These are phyloP conservation scores for Gymnodraco acuticeps DNA, from an alignment of 2,797 vertebrate species.

Conservation along the genomic window DNA sequence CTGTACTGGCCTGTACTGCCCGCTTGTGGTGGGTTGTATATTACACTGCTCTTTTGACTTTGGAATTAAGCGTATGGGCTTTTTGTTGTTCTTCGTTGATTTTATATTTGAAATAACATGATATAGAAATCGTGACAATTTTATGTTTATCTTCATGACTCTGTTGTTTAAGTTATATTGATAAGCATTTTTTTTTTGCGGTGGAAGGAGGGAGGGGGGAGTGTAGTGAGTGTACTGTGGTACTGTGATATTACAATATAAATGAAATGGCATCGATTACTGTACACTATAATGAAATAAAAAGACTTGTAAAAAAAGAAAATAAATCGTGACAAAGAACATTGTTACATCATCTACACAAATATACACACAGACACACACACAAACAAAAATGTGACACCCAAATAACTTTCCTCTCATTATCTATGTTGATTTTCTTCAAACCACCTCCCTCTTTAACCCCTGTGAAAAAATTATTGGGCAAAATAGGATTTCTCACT, in stretches of 20 bases:
- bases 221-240: too few species aligned
- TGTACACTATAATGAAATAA: too few species aligned
- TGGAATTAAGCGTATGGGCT: background rate
- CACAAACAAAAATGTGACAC: slow-evolving; percentile 44
- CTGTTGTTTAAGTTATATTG: too few species aligned
- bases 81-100: background rate
- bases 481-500: slow-evolving; percentile 59
- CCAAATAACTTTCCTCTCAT: slow-evolving; percentile 45
- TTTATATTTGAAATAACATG: too few species aligned
- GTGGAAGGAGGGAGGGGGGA: too few species aligned
- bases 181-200: too few species aligned
- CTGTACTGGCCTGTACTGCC: slow-evolving; percentile 20
- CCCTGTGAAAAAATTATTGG: slow-evolving; percentile 44
- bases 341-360: background rate
- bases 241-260: too few species aligned
- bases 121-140: background rate
- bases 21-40: slow-evolving; percentile 15
- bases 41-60: slow-evolving; percentile 10
- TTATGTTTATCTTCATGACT: too few species aligned
- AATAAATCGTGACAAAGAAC: background rate
- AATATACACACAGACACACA: slow-evolving; percentile 30
- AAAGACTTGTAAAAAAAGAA: too few species aligned
- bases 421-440: slow-evolving; percentile 57
- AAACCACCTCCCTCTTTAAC: slow-evolving; percentile 57
- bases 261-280: too few species aligned